These are phyloP conservation scores for Fukomys damarensis DNA, from an alignment of 2,113 vertebrate species.

Conservation along the genomic window DNA sequence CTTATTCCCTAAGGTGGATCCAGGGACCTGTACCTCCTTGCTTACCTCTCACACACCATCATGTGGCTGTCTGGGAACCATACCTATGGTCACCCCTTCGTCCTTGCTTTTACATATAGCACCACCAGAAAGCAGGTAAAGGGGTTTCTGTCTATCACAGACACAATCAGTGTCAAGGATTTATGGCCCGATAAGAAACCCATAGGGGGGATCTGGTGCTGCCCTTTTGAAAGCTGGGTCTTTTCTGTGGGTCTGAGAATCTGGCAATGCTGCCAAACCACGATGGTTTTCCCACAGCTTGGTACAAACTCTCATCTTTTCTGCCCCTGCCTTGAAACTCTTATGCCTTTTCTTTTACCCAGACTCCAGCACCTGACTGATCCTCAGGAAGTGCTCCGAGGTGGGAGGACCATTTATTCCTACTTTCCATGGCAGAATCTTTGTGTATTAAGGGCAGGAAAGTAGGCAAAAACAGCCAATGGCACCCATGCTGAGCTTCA, in stretches of 20 bases:
- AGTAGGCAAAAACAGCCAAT: not conserved
- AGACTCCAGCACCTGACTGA: not conserved
- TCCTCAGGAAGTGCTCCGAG: not conserved
- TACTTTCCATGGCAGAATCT: not conserved
- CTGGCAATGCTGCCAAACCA: not conserved
- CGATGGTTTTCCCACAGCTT: too few relatives aligned
- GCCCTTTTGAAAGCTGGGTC: not conserved
- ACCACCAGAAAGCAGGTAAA: not conserved
- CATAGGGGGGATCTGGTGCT: not conserved
- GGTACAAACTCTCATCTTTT: not conserved
- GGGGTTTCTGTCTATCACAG: too few relatives aligned
- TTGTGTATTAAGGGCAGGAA: conserved; percentile 30
- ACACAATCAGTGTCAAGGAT: not conserved
- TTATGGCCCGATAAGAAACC: not conserved
- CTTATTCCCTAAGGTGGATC: not conserved
- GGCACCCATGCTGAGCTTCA: not conserved
- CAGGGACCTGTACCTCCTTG: not conserved
- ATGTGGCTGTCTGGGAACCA: not conserved
- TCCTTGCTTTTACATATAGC: not conserved
- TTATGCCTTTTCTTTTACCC: not conserved
- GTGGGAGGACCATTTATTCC: not conserved
- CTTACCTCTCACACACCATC: not conserved
- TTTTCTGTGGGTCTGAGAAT: not conserved
- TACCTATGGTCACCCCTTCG: not conserved
- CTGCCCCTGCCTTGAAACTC: not conserved